These are phyloP conservation scores for Zaprionus tsacasi DNA, from an alignment of 1,140 invertebrate species.

Conservation along the genomic window DNA sequence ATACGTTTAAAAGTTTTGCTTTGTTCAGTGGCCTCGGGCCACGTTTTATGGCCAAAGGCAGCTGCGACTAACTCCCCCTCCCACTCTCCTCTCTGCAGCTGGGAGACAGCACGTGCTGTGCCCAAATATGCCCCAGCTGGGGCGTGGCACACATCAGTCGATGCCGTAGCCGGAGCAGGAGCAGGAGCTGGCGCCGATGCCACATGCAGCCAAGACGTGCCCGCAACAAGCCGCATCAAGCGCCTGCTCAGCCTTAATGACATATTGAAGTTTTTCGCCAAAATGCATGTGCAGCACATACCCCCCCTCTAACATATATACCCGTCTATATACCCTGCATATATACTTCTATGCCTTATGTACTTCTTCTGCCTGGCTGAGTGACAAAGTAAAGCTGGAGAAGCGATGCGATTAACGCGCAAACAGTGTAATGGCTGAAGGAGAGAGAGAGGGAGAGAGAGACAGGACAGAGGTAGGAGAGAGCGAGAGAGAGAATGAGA, in stretches of 20 bases:
- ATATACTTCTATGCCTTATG: neutral
- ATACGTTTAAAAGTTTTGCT: conserved; percentile 66
- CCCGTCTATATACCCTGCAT: neutral
- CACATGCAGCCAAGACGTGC: conserved; percentile 57
- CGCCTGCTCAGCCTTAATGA: conserved; percentile 53
- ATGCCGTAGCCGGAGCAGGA: no score
- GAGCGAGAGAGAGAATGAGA: neutral
- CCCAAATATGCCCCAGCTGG: conserved; percentile 43
- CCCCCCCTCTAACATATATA: neutral
- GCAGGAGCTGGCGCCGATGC: neutral
- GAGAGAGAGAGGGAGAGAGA: neutral
- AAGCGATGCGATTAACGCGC: neutral
- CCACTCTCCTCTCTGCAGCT: conserved; percentile 31
- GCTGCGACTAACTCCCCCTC: conserved; percentile 27
- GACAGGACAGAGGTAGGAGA: neutral
- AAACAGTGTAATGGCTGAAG: neutral
- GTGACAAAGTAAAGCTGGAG: conserved; percentile 9
- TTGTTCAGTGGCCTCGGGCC: conserved; percentile 59
- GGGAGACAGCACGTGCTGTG: conserved; percentile 67
- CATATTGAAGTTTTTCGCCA: conserved; percentile 46
- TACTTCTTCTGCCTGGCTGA: conserved; percentile 8
- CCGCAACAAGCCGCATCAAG: conserved; percentile 31
- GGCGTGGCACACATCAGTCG: conserved; percentile 33
- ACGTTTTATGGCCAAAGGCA: conserved; percentile 73
- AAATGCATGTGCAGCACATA: conserved; percentile 36